Base-by-base conservation (phyloP, 2,113 vertebrate species). In the Actinemys pallida region DNA sequence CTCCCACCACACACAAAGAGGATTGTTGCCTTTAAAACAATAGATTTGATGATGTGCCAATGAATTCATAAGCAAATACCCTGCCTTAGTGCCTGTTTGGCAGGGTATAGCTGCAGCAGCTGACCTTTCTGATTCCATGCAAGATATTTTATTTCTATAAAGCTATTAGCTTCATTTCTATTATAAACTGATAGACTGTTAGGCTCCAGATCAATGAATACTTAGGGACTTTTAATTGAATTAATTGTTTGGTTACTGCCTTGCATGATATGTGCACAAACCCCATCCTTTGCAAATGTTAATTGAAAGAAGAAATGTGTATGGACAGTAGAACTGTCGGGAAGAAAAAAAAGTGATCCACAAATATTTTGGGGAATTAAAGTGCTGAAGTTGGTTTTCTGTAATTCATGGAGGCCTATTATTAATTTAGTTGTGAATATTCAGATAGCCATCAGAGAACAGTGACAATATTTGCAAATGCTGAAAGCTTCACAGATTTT, bases 221-320 rank as follows among this genome's bases (percentile, higher is more conserved):
- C 39, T 89, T 86, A 65, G 10, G 82, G 45, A 87, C 62, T 90
- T 90, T 93, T 62, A 96, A 97, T 96, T 96, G 83, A 59, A 69
- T 56, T 1, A 80, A 49, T 91, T 94, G 62, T 50, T 93, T 94
- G 4, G 7, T 85, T 95, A 62, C 29, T 95, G 83, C 65, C 52
- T 90, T 89, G 39, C 47, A 31, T 78, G 57, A 56, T 88, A 39
- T 3, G 17, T 75, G 78, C 59, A 47, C 27, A 86, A 92, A 97
- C 95, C 91, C 91, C 95, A 93, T 81, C 11, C 76, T 94, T 78
- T 83, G 95, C 96, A 96, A n/a, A 87, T 96, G 95, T 97, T 96
- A 97, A 96, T 96, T 97, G 94, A 84, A 91, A 90, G 94, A 94
- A 94, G 92, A 97, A 91, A 86, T 92, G 81, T 81, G 29, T 96